Conservation (phyloP, 2,888 invertebrate species). For the Notodonta dromedarius region DNA sequence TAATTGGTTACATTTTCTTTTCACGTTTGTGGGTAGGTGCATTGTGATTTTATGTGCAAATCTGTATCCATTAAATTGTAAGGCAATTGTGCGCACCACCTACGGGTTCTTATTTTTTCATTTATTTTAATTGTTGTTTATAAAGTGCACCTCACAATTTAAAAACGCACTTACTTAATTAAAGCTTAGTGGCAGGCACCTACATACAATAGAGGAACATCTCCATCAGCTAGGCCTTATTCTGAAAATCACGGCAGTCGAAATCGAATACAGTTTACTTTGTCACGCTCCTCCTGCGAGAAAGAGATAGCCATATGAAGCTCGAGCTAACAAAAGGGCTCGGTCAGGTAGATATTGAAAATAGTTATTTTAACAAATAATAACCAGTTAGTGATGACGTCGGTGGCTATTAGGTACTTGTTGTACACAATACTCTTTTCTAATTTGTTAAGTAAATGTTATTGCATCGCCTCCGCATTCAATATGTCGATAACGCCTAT, state of each 20-base stretch:
- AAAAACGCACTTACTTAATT: too few species aligned
- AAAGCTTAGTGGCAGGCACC: not conserved
- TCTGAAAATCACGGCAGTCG: constrained; percentile 42
- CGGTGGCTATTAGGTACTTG: constrained; percentile 8
- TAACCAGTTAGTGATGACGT: constrained; percentile 21
- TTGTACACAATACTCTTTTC: constrained; percentile 9
- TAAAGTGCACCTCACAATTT: too few species aligned
- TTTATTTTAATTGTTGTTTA: too few species aligned
- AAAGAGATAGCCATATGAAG: constrained; percentile 43
- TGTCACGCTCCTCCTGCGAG: constrained; percentile 40
- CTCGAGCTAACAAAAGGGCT: constrained; percentile 52
- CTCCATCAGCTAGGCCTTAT: constrained; percentile 18
- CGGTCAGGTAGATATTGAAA: constrained; percentile 51
- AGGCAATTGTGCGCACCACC: too few species aligned
- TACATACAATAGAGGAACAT: not conserved
- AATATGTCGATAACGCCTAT: constrained; percentile 27
- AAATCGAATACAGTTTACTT: constrained; percentile 37
- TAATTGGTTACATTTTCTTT: not conserved
- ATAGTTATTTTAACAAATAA: constrained; percentile 11
- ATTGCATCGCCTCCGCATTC: constrained; percentile 10
- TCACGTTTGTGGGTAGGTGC: not conserved
- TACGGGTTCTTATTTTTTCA: too few species aligned
- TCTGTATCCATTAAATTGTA: too few species aligned
- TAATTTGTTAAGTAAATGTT: constrained; percentile 16
- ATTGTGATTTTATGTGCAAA: not conserved